Evolutionary conservation across 2,797 vertebrate genomes (phyloP).

Genomic region (Notolabrus celidotus): DNA sequence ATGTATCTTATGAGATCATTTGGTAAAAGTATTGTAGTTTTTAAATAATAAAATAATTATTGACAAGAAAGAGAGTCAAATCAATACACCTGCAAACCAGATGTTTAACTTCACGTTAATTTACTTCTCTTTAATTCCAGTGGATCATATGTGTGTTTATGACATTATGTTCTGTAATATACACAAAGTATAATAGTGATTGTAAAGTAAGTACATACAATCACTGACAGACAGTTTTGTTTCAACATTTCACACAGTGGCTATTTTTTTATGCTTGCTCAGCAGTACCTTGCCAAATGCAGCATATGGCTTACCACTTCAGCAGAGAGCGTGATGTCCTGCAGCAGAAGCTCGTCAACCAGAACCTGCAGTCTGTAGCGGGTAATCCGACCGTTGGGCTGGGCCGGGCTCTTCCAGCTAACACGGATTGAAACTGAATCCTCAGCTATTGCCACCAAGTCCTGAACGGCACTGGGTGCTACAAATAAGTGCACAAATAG

Average conservation of each 20-base stretch:
- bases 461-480: slow-evolving; percentile 92
- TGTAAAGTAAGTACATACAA: background rate
- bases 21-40: background rate
- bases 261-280: background rate
- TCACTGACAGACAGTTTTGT: background rate
- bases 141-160: background rate
- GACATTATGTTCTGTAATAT: background rate
- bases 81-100: no score
- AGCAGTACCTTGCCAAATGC: background rate
- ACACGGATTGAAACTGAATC: slow-evolving; percentile 91
- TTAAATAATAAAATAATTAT: no score
- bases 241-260: background rate
- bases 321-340: slow-evolving; percentile 89
- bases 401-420: slow-evolving; percentile 90
- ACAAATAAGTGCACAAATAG: slow-evolving; percentile 28
- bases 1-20: background rate
- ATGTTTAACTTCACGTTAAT: no score
- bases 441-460: slow-evolving; percentile 86
- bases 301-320: slow-evolving; percentile 80
- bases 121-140: no score
- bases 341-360: slow-evolving; percentile 77
- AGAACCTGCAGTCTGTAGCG: slow-evolving; percentile 91
- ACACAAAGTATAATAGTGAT: no score
- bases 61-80: no score
- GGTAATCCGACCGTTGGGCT: slow-evolving; percentile 93